Base-by-base conservation (phyloP, 2,888 invertebrate species). In the Anorthoa munda region DNA sequence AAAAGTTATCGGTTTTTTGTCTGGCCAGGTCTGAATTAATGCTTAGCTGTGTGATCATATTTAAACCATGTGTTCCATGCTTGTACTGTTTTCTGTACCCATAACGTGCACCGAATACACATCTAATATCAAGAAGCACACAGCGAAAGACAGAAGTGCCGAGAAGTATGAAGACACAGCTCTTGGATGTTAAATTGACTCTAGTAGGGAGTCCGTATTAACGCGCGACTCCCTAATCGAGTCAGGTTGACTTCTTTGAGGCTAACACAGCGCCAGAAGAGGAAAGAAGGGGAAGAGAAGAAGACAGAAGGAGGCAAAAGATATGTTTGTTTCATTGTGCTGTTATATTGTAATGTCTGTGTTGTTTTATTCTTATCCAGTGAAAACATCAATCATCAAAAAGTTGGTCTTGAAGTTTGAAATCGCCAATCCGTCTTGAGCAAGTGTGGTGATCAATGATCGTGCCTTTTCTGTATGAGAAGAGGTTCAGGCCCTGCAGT, bases 161-260 rank as follows among this genome's bases (percentile, higher is more conserved):
- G 0, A 83, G 69, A 88, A 88, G 71, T 82, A 85, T 88, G 85
- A 88, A 89, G 82, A 82, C 70, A 75, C 77, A 90, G 95, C 98
- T 97, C 97, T 97, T 97, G 97, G 98, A 98, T 98, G 98, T 98
- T 98, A 98, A 98, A 98, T 98, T 98, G 98, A 98, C 98, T 98
- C 98, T 98, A 98, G 98, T 98, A 98, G 98, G 98, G 98, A 98
- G 98, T 98, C 98, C 98, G 98, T 98, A 97, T 97, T 96, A 81
- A 97, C 96, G 97, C 97, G 98, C 97, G 98, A 98, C 98, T 98
- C 98, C 98, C 98, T 98, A 98, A 98, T 98, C 98, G 98, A 98
- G 98, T 98, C 98, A 98, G 98, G 98, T 98, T 98, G 98, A 98
- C 98, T 98, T 98, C 98, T 97, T 97, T 97, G 97, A 97, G 97